Percentiles rank a stretch among this genome's conserved stretches.
phyloP scores from a whole-genome alignment of 2,888 invertebrate species.

The Unio pictorum region DNA sequence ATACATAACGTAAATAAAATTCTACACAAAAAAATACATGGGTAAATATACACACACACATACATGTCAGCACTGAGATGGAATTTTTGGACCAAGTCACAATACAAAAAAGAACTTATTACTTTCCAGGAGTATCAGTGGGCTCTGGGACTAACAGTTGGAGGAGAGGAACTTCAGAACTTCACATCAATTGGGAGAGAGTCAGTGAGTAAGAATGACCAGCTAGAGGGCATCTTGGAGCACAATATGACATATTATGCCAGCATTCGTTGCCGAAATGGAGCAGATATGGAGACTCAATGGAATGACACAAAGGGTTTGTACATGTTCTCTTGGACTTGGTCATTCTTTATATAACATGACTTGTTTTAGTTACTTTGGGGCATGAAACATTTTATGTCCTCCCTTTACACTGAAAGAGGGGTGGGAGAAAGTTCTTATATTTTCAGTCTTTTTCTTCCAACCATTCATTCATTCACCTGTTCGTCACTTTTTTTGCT shows the following conservation, averaged over 20 bases:
- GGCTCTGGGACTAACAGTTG: conserved; percentile 37
- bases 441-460: neutral
- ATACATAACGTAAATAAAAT: too few species aligned
- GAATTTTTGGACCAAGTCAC: too few species aligned
- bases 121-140: conserved; percentile 35
- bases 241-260: conserved; percentile 32
- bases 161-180: conserved; percentile 32
- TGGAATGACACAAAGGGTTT: conserved; percentile 24
- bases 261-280: conserved; percentile 28
- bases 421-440: too few species aligned
- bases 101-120: neutral
- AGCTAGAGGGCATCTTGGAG: conserved; percentile 24
- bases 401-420: too few species aligned
- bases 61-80: too few species aligned
- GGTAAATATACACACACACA: too few species aligned
- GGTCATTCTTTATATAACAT: neutral
- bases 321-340: neutral
- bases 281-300: conserved; percentile 18
- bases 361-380: neutral
- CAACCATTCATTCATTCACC: too few species aligned
- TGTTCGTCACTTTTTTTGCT: too few species aligned
- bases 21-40: too few species aligned
- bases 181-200: conserved; percentile 30
- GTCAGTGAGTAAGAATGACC: conserved; percentile 27
- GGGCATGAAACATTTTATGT: neutral